Conservation (phyloP, 1,140 invertebrate genomes). For the Aradophagus sp. region DNA sequence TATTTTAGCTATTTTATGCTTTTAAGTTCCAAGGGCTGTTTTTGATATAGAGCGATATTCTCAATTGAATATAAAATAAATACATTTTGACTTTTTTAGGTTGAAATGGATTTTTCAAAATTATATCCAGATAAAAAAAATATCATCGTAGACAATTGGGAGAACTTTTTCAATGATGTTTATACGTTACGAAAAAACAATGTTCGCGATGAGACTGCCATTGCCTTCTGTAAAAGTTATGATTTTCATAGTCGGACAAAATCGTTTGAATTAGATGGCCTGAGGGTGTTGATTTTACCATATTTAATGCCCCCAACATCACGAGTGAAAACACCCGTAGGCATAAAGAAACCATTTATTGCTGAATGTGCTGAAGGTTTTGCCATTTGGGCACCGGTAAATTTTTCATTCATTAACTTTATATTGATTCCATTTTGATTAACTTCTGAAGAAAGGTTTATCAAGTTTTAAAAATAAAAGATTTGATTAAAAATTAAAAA, state of each 20-base stretch:
- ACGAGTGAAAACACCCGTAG: slow-evolving; percentile 45
- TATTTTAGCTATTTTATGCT: too few species aligned
- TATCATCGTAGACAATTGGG: slow-evolving; percentile 36
- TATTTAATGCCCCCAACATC: slow-evolving; percentile 45
- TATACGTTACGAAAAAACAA: slow-evolving; percentile 37
- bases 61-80: too few species aligned
- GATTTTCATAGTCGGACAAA: slow-evolving; percentile 22
- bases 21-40: too few species aligned
- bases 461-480: too few species aligned
- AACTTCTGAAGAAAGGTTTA: too few species aligned
- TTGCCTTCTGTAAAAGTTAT: slow-evolving; percentile 47
- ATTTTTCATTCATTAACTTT: neutral
- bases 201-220: slow-evolving; percentile 35
- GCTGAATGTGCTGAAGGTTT: slow-evolving; percentile 51
- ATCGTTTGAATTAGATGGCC: slow-evolving; percentile 19
- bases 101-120: slow-evolving; percentile 39
- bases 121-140: slow-evolving; percentile 31
- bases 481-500: too few species aligned
- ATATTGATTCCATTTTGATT: too few species aligned
- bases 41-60: too few species aligned
- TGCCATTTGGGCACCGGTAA: slow-evolving; percentile 42
- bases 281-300: slow-evolving; percentile 40
- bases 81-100: slow-evolving; percentile 17
- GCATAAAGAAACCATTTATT: slow-evolving; percentile 47
- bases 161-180: slow-evolving; percentile 36